Base-by-base conservation (phyloP, 2,888 invertebrate genomes). In the Mycalesis mineus region DNA sequence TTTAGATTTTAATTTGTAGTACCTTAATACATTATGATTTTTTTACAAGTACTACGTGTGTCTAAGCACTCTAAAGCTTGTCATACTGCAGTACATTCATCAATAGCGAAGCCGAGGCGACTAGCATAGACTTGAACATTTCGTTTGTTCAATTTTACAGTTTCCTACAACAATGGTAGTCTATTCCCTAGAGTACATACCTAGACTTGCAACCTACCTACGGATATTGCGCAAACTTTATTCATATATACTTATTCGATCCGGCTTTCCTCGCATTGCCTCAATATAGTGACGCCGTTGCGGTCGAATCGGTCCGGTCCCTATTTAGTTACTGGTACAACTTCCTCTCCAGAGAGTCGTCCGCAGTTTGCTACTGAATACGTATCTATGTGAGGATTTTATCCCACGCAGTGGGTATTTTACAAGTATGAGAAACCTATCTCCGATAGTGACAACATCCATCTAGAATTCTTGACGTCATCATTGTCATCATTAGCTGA, bases 311-410 rank as follows among this genome's bases (percentile, higher is more conserved):
- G 47, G 51, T 42, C 39, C 49, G 39, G 13, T 48, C 52, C 17
- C 39, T 57, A 55, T 55, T 54, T 58, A 58, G 49, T 54, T 55
- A 33, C 40, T 33, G 42, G 42, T 17, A 41, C 41, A 58, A 54
- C 40, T 58, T 55, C 45, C 58, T 42, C 39, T 45, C 40, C 11
- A 17, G 39, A 33, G 54, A 40, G 22, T 29, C 37, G 37, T 39
- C 44, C 37, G 29, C 13, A 58, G 50, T 54, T 52, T 33, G 33
- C 17, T 52, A 29, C 44, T 51, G 17, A 14, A 45, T 28, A 47
- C 9, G 13, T 47, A 39, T 31, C 37, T 31, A 39, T 13, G 11
- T 39, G 45, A 51, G 50, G 50, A 51, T 56, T 51, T 56, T 33
- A 22, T 42, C 22, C 42, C 28, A 28, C 13, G 31, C 31, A 11